Percentiles rank a stretch among this genome's conserved stretches.
Conservation (phyloP, 23 tunicate species). For the Styela clava region DNA sequence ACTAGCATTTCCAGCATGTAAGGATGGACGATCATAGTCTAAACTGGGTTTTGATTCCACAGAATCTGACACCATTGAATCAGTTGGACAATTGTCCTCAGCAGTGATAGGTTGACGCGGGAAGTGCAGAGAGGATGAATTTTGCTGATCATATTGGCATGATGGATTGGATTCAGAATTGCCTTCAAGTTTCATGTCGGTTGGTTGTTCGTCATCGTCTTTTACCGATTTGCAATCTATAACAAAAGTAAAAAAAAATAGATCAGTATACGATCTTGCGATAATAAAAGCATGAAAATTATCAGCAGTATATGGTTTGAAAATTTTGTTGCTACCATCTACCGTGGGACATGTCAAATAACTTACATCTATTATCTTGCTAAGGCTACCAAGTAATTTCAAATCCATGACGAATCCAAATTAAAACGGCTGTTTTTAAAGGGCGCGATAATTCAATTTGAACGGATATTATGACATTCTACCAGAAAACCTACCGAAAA, state of each 20-base stretch:
- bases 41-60: background rate
- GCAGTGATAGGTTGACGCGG: background rate
- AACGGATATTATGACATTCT: background rate
- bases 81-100: background rate
- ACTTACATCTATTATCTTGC: no score
- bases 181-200: constrained; percentile 5
- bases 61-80: background rate
- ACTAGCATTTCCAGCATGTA: background rate
- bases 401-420: constrained; percentile 19
- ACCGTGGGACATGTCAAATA: no score
- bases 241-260: background rate
- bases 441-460: constrained; percentile 23
- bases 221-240: constrained; percentile 20
- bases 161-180: background rate
- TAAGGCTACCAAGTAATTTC: no score
- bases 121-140: background rate
- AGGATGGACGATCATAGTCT: background rate
- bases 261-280: no score
- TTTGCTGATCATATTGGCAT: constrained; percentile 12
- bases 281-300: no score
- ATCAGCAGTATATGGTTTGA: no score
- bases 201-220: background rate
- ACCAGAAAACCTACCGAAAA: background rate
- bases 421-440: constrained; percentile 26
- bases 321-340: no score